Evolutionary conservation across 2,797 vertebrate species (phyloP), one percentile per base, ranked within the genome.

Genomic region (Amazona ochrocephala): DNA sequence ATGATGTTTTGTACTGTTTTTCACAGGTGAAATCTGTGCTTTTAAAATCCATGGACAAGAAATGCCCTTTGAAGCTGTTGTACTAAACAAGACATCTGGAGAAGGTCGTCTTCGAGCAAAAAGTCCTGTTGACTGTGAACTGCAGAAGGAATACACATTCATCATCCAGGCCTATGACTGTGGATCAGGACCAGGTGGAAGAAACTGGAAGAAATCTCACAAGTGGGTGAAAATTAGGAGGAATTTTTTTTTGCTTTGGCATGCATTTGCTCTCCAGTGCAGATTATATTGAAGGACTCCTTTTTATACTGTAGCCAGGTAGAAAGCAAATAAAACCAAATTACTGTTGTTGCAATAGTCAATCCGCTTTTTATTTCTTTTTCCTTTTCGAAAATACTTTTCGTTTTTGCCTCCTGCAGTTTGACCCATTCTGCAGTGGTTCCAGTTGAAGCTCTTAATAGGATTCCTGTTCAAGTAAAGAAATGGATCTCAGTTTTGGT

Each of bases 161-260:
- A 98, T 99, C 98, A 99, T 99, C 95, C 99, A 99, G 96, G 99
- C 99, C 45, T 99, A 99, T 1, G 99, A 99, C 91, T 99, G 99
- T 11, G 99, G 99, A 1, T 98, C 98, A 0, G 98, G 99, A 54
- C 98, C 98, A 17, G 95, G 87, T 58, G 99, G 99, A 93, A 98
- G 92, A 2, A 98, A 98, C 97, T 98, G 98, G 98, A 99, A 99
- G 90, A 99, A 99, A 98, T 99, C 99, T 41, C 99, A 99, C 98
- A 99, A 99, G 99, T 99, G 93, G 98, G 99, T 98, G 48, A 84
- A 95, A 95, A 89, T 30, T 6, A 56, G 20, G 9, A 91, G 8
- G 32, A 47, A 3, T 70, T 0, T 26, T n/a, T 30, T 58, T 27
- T 90, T 58, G 2, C 27, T 87, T 85, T 84, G 45, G 27, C 13